phyloP scores from a whole-genome alignment of 2,113 vertebrate species.

The Psammodynastes pulverulentus region DNA sequence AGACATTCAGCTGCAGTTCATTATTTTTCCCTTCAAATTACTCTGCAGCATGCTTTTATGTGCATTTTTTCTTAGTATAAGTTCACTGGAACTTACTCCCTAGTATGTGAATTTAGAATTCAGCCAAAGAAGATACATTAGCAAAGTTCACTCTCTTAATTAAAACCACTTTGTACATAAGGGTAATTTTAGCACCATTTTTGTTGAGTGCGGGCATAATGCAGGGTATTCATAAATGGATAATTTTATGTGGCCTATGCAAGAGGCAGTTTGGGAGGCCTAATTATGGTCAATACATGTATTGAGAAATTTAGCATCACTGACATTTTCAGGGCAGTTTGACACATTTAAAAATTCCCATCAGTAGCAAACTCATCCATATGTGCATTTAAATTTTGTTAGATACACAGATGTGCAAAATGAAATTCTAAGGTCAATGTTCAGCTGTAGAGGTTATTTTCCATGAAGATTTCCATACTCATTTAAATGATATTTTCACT shows the following conservation, averaged over 20 bases:
- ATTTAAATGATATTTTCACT: neutral
- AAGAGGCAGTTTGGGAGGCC: neutral
- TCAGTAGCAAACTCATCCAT: neutral
- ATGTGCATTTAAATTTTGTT: neutral
- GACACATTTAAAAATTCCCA: neutral
- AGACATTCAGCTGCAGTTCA: neutral
- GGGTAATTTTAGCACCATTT: neutral
- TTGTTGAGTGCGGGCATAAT: neutral
- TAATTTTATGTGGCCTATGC: neutral
- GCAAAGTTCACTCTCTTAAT: neutral
- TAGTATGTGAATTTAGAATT: neutral
- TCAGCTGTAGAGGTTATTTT: neutral
- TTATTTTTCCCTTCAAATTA: neutral
- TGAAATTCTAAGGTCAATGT: neutral
- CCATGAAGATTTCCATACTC: neutral
- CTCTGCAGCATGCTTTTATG: neutral
- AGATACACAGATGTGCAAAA: neutral
- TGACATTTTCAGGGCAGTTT: conserved; percentile 26
- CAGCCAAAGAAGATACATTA: neutral
- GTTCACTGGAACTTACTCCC: neutral
- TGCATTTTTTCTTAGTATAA: neutral
- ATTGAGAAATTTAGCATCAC: neutral
- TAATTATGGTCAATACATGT: neutral
- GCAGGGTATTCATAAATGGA: neutral
- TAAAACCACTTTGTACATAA: neutral